A percentile compares a stretch with the other conserved stretches of the same genome.
phyloP scores from a whole-genome alignment of 2,797 vertebrate genomes.

The Rhabdophis nuchalis region DNA sequence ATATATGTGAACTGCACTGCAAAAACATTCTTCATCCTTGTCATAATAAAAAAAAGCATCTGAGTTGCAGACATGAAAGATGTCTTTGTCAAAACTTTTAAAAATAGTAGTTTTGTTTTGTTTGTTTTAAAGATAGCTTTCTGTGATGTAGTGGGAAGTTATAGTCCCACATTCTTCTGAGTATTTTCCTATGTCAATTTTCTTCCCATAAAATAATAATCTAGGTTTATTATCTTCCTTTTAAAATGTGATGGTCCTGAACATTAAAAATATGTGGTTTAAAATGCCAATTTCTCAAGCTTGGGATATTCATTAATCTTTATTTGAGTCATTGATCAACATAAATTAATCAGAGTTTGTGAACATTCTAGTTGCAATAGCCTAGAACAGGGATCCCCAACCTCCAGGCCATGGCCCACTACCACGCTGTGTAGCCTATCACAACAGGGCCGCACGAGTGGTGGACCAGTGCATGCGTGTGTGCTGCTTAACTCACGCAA shows the following conservation, averaged over 20 bases:
- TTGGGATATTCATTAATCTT: not conserved
- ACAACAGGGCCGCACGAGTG: not conserved
- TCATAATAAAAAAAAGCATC: not conserved
- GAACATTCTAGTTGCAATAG: not conserved
- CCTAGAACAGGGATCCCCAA: not conserved
- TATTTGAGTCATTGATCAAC: not conserved
- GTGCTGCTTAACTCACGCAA: not conserved
- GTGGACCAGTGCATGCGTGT: fast-evolving
- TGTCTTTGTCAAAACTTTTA: not conserved
- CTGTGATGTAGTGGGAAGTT: not conserved
- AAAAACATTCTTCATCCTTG: not conserved
- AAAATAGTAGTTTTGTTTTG: not conserved
- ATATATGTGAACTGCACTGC: not conserved
- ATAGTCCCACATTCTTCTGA: not conserved
- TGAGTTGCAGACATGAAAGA: not conserved
- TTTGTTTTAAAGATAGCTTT: not conserved
- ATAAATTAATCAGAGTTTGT: not conserved
- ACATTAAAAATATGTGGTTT: not conserved
- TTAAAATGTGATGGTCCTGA: not conserved
- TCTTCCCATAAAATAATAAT: not conserved
- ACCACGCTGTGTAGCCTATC: not conserved
- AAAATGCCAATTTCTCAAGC: not conserved
- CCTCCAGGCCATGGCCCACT: not conserved
- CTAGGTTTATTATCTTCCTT: not conserved
- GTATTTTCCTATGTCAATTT: not conserved